Percentiles rank a stretch among this genome's conserved stretches.
Evolutionary conservation across 2,888 invertebrate genomes (phyloP).

Genomic region (Ernsta delagoae): DNA sequence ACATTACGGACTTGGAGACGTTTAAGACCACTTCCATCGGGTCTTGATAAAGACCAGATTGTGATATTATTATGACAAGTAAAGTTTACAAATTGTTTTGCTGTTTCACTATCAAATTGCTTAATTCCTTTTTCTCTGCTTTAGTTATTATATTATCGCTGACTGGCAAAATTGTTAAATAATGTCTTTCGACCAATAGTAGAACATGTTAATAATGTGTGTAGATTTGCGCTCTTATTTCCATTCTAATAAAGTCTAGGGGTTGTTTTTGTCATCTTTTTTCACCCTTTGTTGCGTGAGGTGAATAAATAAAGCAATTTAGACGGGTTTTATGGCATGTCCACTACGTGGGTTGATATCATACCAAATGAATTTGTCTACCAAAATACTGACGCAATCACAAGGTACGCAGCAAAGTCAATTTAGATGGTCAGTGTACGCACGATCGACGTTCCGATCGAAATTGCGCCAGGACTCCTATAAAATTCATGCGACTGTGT

Average conservation of each 20-base stretch:
- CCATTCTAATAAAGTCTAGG: too few relatives aligned
- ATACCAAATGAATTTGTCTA: slow-evolving; percentile 25
- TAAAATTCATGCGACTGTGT: slow-evolving; percentile 29
- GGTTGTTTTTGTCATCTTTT: too few relatives aligned
- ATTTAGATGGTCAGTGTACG: slow-evolving; percentile 27
- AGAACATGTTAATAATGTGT: too few relatives aligned
- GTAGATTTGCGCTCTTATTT: too few relatives aligned
- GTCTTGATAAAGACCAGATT: neutral
- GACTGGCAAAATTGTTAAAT: too few relatives aligned
- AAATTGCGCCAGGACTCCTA: slow-evolving; percentile 25
- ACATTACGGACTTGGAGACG: neutral
- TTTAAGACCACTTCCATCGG: neutral
- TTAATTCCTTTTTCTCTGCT: too few relatives aligned
- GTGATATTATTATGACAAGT: too few relatives aligned
- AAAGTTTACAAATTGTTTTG: too few relatives aligned
- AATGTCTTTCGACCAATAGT: too few relatives aligned
- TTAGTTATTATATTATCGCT: too few relatives aligned
- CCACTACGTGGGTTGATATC: neutral
- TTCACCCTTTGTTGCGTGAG: too few relatives aligned
- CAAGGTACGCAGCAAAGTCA: slow-evolving; percentile 21
- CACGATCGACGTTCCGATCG: neutral
- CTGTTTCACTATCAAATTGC: too few relatives aligned
- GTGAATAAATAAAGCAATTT: neutral
- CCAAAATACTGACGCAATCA: slow-evolving; percentile 27
- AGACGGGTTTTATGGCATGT: neutral